Evolutionary conservation across 2,888 invertebrate genomes (phyloP).

Genomic region (Corythucha ciliata): DNA sequence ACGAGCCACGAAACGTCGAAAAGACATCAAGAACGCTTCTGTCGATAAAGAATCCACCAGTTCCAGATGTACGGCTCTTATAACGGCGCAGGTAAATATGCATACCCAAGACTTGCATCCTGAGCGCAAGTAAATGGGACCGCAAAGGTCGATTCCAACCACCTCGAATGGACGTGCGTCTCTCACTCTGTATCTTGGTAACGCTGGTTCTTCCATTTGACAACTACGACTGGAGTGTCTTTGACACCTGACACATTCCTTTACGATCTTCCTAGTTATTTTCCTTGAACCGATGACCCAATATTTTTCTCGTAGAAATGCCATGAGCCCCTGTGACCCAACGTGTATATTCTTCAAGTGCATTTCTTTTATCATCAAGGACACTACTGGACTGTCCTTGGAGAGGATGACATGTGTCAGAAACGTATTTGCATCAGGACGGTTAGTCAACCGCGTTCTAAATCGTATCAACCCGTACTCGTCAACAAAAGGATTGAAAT

Average conservation of each 20-base stretch:
- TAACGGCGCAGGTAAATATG: conserved; percentile 41
- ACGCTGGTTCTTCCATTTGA: conserved; percentile 30
- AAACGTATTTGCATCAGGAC: no score
- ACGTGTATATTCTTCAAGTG: conserved; percentile 16
- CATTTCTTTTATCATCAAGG: no score
- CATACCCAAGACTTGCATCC: conserved; percentile 38
- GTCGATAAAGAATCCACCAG: conserved; percentile 37
- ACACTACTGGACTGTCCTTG: no score
- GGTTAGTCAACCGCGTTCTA: no score
- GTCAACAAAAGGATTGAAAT: no score
- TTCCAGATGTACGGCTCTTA: conserved; percentile 41
- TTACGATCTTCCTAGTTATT: conserved; percentile 1
- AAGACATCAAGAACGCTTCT: conserved; percentile 36
- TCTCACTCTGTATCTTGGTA: conserved; percentile 15
- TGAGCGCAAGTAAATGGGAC: conserved; percentile 24
- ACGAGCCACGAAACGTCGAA: conserved; percentile 37
- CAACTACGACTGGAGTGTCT: conserved; percentile 31
- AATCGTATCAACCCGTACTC: no score
- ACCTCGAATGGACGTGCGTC: conserved; percentile 37
- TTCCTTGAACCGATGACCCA: conserved; percentile 25
- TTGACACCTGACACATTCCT: conserved; percentile 28
- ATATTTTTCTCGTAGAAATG: conserved; percentile 21
- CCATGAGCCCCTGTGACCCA: conserved; percentile 15
- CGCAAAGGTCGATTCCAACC: conserved; percentile 37
- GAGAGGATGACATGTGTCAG: no score